phyloP scores from a whole-genome alignment of 2,113 vertebrate genomes.

The Formicarius rufipectus region DNA sequence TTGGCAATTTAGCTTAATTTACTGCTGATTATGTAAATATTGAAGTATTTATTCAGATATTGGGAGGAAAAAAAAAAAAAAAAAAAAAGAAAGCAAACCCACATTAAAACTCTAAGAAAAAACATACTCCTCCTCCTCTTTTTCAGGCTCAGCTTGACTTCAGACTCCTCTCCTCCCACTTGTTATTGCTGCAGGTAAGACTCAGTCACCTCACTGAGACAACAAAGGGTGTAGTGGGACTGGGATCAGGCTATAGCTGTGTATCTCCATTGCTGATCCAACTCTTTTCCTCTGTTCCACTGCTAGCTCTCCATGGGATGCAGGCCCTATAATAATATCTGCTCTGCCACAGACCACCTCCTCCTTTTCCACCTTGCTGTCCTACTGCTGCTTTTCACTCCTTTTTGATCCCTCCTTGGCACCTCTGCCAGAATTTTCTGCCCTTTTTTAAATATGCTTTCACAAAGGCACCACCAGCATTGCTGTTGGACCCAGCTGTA shows the following conservation, averaged over 20 bases:
- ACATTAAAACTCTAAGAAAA: neutral
- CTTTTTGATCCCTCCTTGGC: neutral
- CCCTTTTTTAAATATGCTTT: neutral
- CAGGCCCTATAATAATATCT: neutral
- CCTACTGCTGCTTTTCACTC: too few relatives aligned
- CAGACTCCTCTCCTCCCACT: neutral
- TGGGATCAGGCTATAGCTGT: neutral
- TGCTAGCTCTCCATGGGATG: accelerated
- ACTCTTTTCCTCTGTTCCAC: neutral
- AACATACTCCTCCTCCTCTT: neutral
- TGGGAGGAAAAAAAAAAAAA: accelerated
- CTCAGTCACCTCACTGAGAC: neutral
- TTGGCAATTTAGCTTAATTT: neutral
- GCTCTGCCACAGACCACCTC: neutral
- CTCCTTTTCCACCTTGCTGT: neutral
- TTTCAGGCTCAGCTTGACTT: neutral
- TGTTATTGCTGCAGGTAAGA: neutral
- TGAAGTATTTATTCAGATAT: neutral
- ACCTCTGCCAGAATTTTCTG: neutral
- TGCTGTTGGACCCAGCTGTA: neutral
- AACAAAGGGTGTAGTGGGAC: neutral
- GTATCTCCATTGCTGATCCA: neutral
- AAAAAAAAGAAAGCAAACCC: neutral
- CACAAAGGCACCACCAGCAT: neutral
- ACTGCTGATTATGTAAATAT: neutral